Evolutionary conservation across 2,888 invertebrate species (phyloP), one percentile per base, ranked within the genome.

Genomic region (Sminthurinus aureus): DNA sequence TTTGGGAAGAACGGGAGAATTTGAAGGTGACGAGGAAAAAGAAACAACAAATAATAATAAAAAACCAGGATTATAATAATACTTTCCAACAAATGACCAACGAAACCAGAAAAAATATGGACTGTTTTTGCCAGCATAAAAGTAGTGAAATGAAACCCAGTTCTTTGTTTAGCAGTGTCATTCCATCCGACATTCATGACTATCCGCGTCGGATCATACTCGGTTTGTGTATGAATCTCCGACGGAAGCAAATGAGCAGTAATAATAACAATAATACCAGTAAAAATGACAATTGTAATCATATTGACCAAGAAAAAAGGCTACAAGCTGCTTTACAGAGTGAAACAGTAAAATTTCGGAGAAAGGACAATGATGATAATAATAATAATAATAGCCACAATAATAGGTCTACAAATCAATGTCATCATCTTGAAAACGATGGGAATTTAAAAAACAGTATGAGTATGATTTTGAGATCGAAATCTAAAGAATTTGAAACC

Each of bases 171-270:
- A 18, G 1, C 2, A 80, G 71, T 80, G 81, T 67, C 24, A 80
- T 83, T 52, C 84, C 85, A 80, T 82, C 83, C 52, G 64, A 77
- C 75, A 51, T 82, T 80, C 82, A 74, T 74, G 75, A 81, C 52
- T 87, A 87, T 77, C 87, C 87, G 3, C 85, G 86, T 15, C 80
- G 87, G 64, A 86, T 88, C 69, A 79, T 86, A 13, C 83, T 87
- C n/a, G 84, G 87, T 51, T 74, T 86, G 73, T 85, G 86, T 24
- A 50, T 83, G 24, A 83, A 69, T 38, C 71, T 77, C 18, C 50
- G 83, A 38, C 38, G 78, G n/a, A 24, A 20, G 6, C 52, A 71
- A 58, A 71, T 80, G 18, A 73, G 50, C 15, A 58, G n/a, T 24
- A 82, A 78, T 84, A 71, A 67, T 81, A 64, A 38, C 1, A n/a